Conservation (phyloP, 1,140 invertebrate genomes). For the Saxidomus purpurata region DNA sequence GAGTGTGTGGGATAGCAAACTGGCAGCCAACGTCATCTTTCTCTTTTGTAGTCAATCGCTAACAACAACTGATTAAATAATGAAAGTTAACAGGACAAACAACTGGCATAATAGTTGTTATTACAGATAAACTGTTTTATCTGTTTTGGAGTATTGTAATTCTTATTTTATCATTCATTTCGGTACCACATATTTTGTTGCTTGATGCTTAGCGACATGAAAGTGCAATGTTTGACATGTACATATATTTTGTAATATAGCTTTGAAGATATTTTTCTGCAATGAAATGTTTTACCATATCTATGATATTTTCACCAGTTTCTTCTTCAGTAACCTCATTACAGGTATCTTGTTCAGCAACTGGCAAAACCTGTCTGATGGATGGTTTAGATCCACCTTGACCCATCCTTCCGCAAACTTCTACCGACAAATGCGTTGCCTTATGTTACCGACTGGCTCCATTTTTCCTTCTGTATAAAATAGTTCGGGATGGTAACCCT, state of each 20-base stretch:
- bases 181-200: background rate
- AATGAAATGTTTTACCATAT: constrained; percentile 17
- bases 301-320: background rate
- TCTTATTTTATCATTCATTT: background rate
- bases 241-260: background rate
- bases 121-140: no score
- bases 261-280: background rate
- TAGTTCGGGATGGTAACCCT: no score
- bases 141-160: no score
- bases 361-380: constrained; percentile 1
- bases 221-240: background rate
- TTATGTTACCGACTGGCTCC: no score
- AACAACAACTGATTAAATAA: background rate
- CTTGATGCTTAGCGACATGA: background rate
- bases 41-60: background rate
- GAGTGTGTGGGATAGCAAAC: background rate
- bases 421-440: no score
- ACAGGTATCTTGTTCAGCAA: background rate
- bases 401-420: background rate
- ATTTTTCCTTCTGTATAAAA: no score
- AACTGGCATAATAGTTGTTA: no score
- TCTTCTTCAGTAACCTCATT: background rate
- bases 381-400: background rate
- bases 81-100: no score
- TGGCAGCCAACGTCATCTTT: background rate